Evolutionary conservation across 2,797 vertebrate genomes (phyloP), one percentile per base, ranked within the genome.

Genomic region (Oryzias sinensis): DNA sequence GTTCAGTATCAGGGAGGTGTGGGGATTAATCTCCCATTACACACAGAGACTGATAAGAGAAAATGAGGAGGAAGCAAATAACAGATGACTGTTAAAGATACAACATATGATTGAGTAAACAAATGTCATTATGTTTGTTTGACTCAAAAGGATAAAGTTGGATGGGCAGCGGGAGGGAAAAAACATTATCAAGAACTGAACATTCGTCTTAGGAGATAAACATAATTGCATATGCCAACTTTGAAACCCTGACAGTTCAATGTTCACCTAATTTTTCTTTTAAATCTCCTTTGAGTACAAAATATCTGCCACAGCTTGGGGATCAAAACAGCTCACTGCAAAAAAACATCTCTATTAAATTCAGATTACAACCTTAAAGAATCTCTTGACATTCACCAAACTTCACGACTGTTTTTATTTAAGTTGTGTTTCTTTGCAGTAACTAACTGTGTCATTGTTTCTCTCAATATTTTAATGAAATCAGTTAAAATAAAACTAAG

Each of bases 31-130:
- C 45, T 47, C 45, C 20, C 18, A 47, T 47, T 47, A 24, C 18
- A 47, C 45, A 6, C 13, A 47, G 20, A 14, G 14, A 13, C 45
- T 6, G 45, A 47, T 47, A 47, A 47, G 18, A 24, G 45, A 22
- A 24, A 47, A 47, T 47, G 45, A 47, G 45, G 45, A 47, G 45
- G 45, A 47, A 47, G 45, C 17, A 20, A 47, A 47, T 14, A 47
- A 47, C 45, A 47, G 20, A 24, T 20, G 45, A 47, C 22, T 11
- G 44, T 46, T 45, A 24, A 46, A 46, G 45, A 47, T 47, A 14
- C 45, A 47, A 47, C 20, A 22, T 46, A 13, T 46, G 44, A 46
- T 46, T 46, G 20, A 47, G 45, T 47, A 14, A 17, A 47, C 45
- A 47, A 47, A 47, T 24, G 18, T 24, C 20, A 24, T 47, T 2